Evolutionary conservation across 1,140 invertebrate genomes (phyloP).

Genomic region (Drosophila kepulauana): DNA sequence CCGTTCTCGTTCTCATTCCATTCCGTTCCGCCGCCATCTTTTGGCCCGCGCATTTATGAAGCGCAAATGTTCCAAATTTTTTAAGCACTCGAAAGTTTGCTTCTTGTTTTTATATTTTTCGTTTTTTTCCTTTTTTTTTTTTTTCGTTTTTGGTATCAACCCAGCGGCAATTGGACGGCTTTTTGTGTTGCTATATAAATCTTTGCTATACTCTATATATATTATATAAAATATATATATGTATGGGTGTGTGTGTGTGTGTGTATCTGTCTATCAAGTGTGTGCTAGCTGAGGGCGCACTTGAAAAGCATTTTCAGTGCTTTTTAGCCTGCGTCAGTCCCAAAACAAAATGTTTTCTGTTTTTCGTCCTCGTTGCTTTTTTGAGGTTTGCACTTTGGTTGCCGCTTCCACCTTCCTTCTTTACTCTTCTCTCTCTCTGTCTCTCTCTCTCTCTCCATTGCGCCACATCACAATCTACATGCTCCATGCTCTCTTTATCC

Average conservation of each 20-base stretch:
- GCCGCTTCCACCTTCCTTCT: not conserved
- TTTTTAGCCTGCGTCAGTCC: slow-evolving; percentile 5
- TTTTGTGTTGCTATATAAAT: slow-evolving; percentile 19
- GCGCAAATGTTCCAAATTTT: slow-evolving; percentile 38
- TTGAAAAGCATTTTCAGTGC: slow-evolving; percentile 37
- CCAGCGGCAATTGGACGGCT: slow-evolving; percentile 35
- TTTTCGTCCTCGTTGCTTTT: slow-evolving; percentile 5
- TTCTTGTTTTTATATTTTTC: slow-evolving; percentile 1
- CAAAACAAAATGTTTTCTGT: slow-evolving; percentile 24
- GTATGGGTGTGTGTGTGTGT: slow-evolving; percentile 12
- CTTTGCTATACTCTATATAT: slow-evolving; percentile 10
- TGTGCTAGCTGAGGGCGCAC: slow-evolving; percentile 30
- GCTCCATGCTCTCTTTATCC: slow-evolving; percentile 6
- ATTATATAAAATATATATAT: not conserved
- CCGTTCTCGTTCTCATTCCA: slow-evolving; percentile 1
- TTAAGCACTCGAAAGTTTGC: slow-evolving; percentile 34
- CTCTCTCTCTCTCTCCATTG: no score
- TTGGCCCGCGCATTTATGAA: slow-evolving; percentile 21
- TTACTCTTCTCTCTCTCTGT: no score
- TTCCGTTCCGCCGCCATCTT: not conserved
- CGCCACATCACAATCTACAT: not conserved
- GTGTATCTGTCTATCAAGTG: slow-evolving; percentile 36
- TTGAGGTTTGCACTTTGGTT: slow-evolving; percentile 50
- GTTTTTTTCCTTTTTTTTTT: not conserved
- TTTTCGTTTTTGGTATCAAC: not conserved